Evolutionary conservation across 2,888 invertebrate species (phyloP).

Genomic region (Caenorhabditis sp.): DNA sequence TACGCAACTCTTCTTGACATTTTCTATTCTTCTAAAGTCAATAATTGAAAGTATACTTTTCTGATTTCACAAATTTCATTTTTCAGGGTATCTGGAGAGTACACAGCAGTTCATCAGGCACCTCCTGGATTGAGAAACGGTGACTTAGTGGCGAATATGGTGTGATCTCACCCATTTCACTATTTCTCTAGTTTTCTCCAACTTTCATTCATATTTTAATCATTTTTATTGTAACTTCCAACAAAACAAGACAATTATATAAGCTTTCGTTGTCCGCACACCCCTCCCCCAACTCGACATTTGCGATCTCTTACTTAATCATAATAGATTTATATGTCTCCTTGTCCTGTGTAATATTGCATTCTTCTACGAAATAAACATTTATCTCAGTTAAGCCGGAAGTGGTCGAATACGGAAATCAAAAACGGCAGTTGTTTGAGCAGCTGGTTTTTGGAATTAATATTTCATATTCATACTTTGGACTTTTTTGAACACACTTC

Average conservation of each 20-base stretch:
- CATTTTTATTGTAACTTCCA: slow-evolving; percentile 42
- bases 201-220: slow-evolving; percentile 37
- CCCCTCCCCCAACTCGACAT: slow-evolving; percentile 33
- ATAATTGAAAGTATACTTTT: not conserved
- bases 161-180: slow-evolving; percentile 10
- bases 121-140: slow-evolving; percentile 45
- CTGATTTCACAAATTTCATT: not conserved
- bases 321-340: slow-evolving; percentile 39
- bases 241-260: slow-evolving; percentile 43
- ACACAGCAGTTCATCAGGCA: slow-evolving; percentile 51
- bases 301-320: slow-evolving; percentile 38
- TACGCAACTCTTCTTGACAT: slow-evolving; percentile 16
- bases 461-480: not conserved
- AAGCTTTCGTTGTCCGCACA: slow-evolving; percentile 45
- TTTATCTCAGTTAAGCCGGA: slow-evolving; percentile 9
- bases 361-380: not conserved
- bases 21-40: not conserved
- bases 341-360: slow-evolving; percentile 15
- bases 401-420: not conserved
- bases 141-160: slow-evolving; percentile 47
- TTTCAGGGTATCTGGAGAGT: slow-evolving; percentile 64
- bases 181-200: not conserved
- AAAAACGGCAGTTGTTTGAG: not conserved
- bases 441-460: not conserved
- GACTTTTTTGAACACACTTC: not conserved